phyloP scores from a whole-genome alignment of 2,113 vertebrate genomes.

The Epinephelus cyanopodus region DNA sequence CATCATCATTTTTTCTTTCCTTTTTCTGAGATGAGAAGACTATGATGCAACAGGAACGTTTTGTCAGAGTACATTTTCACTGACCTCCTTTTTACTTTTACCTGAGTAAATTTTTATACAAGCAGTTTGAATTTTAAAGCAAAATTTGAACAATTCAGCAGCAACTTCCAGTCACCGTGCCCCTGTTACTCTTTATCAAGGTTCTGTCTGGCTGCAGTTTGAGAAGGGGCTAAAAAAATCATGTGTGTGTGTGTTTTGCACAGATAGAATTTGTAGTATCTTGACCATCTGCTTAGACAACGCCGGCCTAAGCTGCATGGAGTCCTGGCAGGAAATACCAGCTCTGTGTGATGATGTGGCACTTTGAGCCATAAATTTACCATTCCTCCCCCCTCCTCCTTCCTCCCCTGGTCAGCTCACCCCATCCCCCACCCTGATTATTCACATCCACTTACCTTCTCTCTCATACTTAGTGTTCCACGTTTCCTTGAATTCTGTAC shows the following conservation, averaged over 20 bases:
- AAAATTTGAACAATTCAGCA: too few species aligned
- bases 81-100: too few species aligned
- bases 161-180: too few species aligned
- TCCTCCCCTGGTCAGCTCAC: constrained; percentile 31
- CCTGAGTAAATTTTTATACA: too few species aligned
- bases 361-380: constrained; percentile 77
- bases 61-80: too few species aligned
- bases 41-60: too few species aligned
- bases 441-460: constrained; percentile 18
- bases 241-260: background rate
- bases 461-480: constrained; percentile 3
- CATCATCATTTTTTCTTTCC: too few species aligned
- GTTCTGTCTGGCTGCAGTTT: background rate
- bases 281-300: constrained; percentile 71
- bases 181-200: too few species aligned
- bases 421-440: constrained; percentile 43
- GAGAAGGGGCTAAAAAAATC: background rate
- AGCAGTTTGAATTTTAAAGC: too few species aligned
- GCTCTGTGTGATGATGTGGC: constrained; percentile 80
- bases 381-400: constrained; percentile 26
- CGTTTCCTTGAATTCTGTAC: background rate
- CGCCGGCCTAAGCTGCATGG: constrained; percentile 53
- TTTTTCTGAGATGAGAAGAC: too few species aligned
- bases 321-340: constrained; percentile 78
- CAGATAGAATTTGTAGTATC: constrained; percentile 58